Conservation (phyloP, 1,140 invertebrate genomes). For the Drosophila truncata region DNA sequence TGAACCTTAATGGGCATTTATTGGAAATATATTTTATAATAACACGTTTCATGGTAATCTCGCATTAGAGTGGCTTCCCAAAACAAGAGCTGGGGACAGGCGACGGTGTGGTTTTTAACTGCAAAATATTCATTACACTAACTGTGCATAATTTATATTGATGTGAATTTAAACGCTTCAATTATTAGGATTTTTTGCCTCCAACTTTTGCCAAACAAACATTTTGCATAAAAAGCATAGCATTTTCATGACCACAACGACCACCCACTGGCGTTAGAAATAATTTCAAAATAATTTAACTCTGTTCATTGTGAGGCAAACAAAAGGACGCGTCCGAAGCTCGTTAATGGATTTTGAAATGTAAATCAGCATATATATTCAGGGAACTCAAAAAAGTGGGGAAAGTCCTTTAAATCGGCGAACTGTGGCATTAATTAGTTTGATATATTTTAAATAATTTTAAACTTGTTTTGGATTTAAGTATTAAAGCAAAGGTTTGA, state of each 20-base stretch:
- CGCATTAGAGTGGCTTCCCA: not conserved
- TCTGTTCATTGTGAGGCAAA: conserved; percentile 12
- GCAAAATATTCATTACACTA: conserved; percentile 33
- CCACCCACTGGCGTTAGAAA: conserved; percentile 15
- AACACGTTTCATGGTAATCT: conserved; percentile 10
- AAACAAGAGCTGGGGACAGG: not conserved
- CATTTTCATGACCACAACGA: conserved; percentile 7
- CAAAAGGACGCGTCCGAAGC: conserved; percentile 1
- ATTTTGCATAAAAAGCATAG: not conserved
- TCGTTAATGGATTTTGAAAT: conserved; percentile 37
- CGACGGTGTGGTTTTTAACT: conserved; percentile 1
- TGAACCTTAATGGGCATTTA: conserved; percentile 9
- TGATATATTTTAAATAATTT: conserved; percentile 6
- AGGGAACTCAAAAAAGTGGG: conserved; percentile 16
- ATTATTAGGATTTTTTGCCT: conserved; percentile 36
- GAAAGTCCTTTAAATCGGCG: conserved; percentile 24
- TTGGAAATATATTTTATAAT: conserved; percentile 20
- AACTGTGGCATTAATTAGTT: conserved; percentile 17
- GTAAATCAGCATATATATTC: conserved; percentile 27
- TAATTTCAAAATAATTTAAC: conserved; percentile 30
- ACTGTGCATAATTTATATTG: conserved; percentile 57
- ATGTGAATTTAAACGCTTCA: conserved; percentile 58
- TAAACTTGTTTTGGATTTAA: too few relatives aligned
- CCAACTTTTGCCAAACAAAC: not conserved
- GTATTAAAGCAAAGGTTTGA: too few relatives aligned